Conservation (phyloP, 2,113 vertebrate genomes). For the Acanthochromis polyacanthus region DNA sequence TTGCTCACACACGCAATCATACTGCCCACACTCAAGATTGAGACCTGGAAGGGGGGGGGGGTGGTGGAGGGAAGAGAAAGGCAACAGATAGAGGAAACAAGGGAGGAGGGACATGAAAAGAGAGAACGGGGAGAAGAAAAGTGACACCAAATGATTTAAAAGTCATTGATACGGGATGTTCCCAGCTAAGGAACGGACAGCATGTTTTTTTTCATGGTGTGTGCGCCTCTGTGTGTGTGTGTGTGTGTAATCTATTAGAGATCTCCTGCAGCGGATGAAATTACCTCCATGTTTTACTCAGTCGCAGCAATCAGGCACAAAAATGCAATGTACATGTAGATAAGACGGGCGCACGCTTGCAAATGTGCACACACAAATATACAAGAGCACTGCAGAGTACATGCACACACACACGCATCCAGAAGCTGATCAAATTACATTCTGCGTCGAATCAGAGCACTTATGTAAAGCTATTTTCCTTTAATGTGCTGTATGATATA, state of each 20-base stretch:
- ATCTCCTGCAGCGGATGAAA: conserved; percentile 97
- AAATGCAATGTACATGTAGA: conserved; percentile 92
- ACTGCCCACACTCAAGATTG: conserved; percentile 94
- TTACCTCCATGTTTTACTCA: conserved; percentile 99
- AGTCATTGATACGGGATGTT: conserved; percentile 84
- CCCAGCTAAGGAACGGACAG: conserved; percentile 71
- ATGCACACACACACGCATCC: conserved; percentile 15
- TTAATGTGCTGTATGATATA: conserved; percentile 40
- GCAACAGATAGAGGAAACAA: conserved; percentile 52
- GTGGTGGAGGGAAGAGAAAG: conserved; percentile 47
- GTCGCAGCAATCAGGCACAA: conserved; percentile 97
- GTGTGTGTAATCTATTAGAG: conserved; percentile 83
- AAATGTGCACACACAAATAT: conserved; percentile 27
- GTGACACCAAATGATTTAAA: conserved; percentile 96
- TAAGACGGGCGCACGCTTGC: conserved; percentile 74
- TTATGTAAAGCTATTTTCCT: conserved; percentile 53
- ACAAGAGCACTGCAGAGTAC: conserved; percentile 1
- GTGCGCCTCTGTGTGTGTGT: conserved; percentile 3
- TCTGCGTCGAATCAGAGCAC: conserved; percentile 40
- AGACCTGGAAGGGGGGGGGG: conserved; percentile 60
- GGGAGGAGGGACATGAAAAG: conserved; percentile 11
- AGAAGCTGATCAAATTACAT: conserved; percentile 61
- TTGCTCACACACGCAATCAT: conserved; percentile 98
- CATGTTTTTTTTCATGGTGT: conserved; percentile 86
- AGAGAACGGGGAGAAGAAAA: conserved; percentile 78